Evolutionary conservation across 2,888 invertebrate species (phyloP).

Genomic region (Ashinkailepas kermadecensis): DNA sequence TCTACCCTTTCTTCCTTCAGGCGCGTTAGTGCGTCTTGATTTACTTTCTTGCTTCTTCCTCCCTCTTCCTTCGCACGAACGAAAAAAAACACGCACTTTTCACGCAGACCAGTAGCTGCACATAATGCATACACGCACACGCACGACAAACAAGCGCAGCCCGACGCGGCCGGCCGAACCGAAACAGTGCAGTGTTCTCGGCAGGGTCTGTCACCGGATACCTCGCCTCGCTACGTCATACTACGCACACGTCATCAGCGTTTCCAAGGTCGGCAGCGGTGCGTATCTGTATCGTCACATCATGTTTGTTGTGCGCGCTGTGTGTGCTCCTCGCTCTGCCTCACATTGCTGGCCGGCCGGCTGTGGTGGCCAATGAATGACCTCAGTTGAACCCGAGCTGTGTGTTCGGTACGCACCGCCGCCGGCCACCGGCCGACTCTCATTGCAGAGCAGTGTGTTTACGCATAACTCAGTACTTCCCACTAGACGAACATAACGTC

Average conservation of each 20-base stretch:
- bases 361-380: neutral
- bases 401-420: neutral
- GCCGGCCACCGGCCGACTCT: neutral
- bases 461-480: conserved; percentile 12
- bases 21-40: neutral
- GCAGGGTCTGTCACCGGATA: too few relatives aligned
- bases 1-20: neutral
- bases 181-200: neutral
- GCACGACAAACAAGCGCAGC: neutral
- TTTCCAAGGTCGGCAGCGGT: too few relatives aligned
- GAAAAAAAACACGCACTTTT: conserved; percentile 3
- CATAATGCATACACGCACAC: neutral
- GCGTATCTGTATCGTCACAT: too few relatives aligned
- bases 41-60: neutral
- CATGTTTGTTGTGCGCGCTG: too few relatives aligned
- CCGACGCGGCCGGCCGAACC: neutral
- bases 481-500: conserved; percentile 9
- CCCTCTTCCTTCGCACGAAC: neutral
- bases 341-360: neutral
- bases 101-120: conserved; percentile 2
- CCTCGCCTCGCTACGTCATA: too few relatives aligned
- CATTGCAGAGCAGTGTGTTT: conserved; percentile 19
- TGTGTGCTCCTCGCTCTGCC: too few relatives aligned
- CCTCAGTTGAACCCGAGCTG: neutral
- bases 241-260: too few relatives aligned